Percentiles rank a stretch among this genome's conserved stretches.
These are phyloP conservation scores for Alligator mississippiensis DNA, from an alignment of 2,113 vertebrate species.

Conservation along the genomic window DNA sequence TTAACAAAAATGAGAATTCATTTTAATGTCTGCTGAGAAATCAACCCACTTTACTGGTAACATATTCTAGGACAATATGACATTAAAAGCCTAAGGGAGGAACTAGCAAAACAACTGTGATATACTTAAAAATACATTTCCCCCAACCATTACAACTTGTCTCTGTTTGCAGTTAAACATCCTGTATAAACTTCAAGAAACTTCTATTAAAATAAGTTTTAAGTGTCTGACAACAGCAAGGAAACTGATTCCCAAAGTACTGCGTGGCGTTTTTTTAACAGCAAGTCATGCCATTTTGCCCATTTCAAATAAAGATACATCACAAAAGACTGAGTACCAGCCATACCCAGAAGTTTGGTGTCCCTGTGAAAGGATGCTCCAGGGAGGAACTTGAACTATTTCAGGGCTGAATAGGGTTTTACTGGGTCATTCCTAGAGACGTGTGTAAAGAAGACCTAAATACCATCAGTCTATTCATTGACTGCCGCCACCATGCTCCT, in stretches of 20 bases:
- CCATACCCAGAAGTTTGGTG: not conserved
- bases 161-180: not conserved
- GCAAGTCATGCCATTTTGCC: not conserved
- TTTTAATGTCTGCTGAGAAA: not conserved
- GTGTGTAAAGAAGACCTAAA: not conserved
- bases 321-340: not conserved
- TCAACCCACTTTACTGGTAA: not conserved
- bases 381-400: rapidly evolving
- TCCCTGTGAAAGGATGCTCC: not conserved
- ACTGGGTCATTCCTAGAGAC: not conserved
- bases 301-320: rapidly evolving
- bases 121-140: not conserved
- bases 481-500: too few species aligned
- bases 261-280: rapidly evolving
- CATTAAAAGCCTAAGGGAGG: not conserved
- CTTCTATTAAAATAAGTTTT: not conserved
- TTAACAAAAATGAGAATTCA: not conserved
- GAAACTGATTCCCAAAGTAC: not conserved
- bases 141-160: not conserved
- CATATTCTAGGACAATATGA: not conserved
- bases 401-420: not conserved
- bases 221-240: rapidly evolving
- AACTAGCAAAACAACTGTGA: not conserved
- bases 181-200: rapidly evolving
- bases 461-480: not conserved